Evolutionary conservation across 1,140 invertebrate species (phyloP).

Genomic region (Drosophila biarmipes): DNA sequence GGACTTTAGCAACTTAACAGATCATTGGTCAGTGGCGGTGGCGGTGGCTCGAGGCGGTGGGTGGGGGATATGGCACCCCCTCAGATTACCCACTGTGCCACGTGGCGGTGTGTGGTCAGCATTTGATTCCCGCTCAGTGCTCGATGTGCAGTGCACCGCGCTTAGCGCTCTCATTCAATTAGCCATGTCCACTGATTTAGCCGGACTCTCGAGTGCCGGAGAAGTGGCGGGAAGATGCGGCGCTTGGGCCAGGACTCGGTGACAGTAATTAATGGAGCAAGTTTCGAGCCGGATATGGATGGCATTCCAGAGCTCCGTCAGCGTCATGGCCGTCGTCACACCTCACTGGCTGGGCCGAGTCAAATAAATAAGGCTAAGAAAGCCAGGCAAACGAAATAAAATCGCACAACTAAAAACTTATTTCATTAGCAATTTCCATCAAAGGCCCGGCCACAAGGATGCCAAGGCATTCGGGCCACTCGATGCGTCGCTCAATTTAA

Average conservation of each 20-base stretch:
- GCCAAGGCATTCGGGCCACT: conserved; percentile 21
- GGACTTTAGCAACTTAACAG: conserved; percentile 50
- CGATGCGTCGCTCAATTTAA: conserved; percentile 72
- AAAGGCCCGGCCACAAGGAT: conserved; percentile 48
- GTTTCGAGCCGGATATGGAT: conserved; percentile 36
- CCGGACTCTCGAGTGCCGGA: background rate
- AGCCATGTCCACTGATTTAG: conserved; percentile 57
- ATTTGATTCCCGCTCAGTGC: conserved; percentile 28
- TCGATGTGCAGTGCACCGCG: conserved; percentile 18
- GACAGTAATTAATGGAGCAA: conserved; percentile 58
- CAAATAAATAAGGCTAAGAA: conserved; percentile 62
- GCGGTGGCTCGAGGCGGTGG: background rate
- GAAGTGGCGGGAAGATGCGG: conserved; percentile 5
- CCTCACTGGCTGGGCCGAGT: conserved; percentile 25
- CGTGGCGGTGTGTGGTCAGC: conserved; percentile 36
- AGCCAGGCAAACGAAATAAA: conserved; percentile 58
- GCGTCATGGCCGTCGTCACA: conserved; percentile 44
- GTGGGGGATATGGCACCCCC: background rate
- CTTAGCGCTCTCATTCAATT: conserved; percentile 57
- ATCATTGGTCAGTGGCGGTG: conserved; percentile 44
- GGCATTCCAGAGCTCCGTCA: conserved; percentile 46
- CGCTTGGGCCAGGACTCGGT: conserved; percentile 24
- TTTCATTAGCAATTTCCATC: conserved; percentile 81
- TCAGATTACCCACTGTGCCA: conserved; percentile 14
- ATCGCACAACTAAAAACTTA: conserved; percentile 75